phyloP scores from a whole-genome alignment of 2,797 vertebrate genomes.

The Tympanoctomys barrerae region DNA sequence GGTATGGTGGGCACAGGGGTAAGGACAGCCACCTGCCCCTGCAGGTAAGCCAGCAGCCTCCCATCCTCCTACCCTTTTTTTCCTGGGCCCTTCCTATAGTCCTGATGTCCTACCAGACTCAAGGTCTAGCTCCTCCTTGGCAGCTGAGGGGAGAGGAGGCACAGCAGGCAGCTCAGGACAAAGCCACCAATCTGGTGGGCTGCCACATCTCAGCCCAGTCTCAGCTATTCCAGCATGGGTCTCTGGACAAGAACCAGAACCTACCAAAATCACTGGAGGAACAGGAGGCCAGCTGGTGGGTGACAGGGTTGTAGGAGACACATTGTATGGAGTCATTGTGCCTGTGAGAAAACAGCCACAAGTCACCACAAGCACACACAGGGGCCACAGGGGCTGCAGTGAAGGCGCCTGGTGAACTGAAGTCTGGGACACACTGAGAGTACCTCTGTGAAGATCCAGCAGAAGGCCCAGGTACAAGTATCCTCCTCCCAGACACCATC shows the following conservation, averaged over 20 bases:
- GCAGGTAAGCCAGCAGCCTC: not conserved
- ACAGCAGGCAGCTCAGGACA: not conserved
- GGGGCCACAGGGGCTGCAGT: slow-evolving; percentile 56
- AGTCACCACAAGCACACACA: slow-evolving; percentile 18
- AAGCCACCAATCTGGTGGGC: not conserved
- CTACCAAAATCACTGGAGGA: slow-evolving; percentile 98
- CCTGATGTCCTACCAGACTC: not conserved
- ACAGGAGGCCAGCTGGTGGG: slow-evolving; percentile 98
- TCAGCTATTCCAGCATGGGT: not conserved
- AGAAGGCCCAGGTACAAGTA: not conserved
- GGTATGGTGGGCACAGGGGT: not conserved
- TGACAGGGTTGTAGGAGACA: slow-evolving; percentile 97
- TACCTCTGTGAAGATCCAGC: not conserved
- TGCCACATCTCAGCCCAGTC: not conserved
- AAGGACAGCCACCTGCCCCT: not conserved
- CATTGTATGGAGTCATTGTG: slow-evolving; percentile 99
- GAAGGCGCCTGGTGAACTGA: not conserved
- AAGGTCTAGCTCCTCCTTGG: not conserved
- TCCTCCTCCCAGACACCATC: not conserved
- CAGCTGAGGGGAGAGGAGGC: not conserved
- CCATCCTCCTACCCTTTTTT: not conserved
- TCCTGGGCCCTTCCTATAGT: not conserved
- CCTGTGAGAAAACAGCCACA: slow-evolving; percentile 86
- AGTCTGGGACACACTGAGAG: not conserved
- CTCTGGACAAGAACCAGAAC: slow-evolving; percentile 73